Evolutionary conservation across 2,113 vertebrate species (phyloP), one percentile per base, ranked within the genome.

Genomic region (Lynx canadensis): DNA sequence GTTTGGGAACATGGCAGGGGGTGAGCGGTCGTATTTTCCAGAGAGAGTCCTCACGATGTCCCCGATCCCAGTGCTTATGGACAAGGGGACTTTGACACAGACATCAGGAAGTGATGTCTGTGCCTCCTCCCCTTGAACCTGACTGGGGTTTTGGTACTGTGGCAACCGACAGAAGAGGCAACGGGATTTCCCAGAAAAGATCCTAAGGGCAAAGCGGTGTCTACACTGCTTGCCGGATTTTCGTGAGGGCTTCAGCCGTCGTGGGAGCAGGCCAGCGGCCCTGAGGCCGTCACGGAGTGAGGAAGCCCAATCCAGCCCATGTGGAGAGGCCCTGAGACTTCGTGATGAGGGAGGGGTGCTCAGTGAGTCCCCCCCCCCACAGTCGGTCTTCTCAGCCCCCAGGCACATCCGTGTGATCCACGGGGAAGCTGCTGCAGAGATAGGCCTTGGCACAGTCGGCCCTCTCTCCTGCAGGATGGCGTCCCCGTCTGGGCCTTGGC

Each of bases 381-480:
- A 7, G 5, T n/a, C 19, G 38, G 21, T 11, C 38, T 6, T 27
- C 68, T 25, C 21, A 1, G 52, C 3, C 68, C 55, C 18, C 4
- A 4, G 41, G 29, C 2, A 3, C 36, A 21, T 13, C 48, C 1
- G 19, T 3, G 1, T 21, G 16, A 21, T 57, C 1, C 19, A 50
- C 16, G 48, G 15, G 48, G 71, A 68, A 11, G 85, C 7, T 8
- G 31, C 68, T 19, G 50, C 31, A 63, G 63, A 50, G 12, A 50
- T 2, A n/a, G 71, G 29, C 4, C 0, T 1, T 23, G 11, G 23
- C 23, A 16, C 2, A 50, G 14, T 5, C 63, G 4, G 7, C 60
- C 10, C 7, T 65, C 21, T n/a, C 19, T 84, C 48, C n/a, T 29
- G 63, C 65, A 55, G 81, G 73, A 36, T 3, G 52, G 8, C 2